A percentile compares a stretch with the other conserved stretches of the same genome.
Evolutionary conservation across 1,140 invertebrate species (phyloP).

Genomic region (Panagrolaimus sp.): DNA sequence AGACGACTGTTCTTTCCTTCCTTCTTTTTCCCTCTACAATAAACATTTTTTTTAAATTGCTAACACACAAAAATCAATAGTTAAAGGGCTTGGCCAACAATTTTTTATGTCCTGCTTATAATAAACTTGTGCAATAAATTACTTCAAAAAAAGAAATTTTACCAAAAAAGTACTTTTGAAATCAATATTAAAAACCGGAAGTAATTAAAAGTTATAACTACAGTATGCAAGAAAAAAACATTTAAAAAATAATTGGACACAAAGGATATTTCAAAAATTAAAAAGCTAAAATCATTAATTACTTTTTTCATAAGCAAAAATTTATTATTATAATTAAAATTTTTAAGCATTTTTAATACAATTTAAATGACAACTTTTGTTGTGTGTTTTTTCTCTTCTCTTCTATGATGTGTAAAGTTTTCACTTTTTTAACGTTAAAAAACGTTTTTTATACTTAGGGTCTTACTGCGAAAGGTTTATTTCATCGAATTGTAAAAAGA

Average conservation of each 20-base stretch:
- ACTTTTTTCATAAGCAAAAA: background rate
- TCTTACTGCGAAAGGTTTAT: background rate
- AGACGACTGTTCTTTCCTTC: background rate
- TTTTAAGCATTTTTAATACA: background rate
- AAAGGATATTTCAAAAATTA: background rate
- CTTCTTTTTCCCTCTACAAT: background rate
- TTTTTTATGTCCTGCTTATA: background rate
- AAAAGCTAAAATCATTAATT: background rate
- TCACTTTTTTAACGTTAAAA: background rate
- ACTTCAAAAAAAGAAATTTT: constrained; percentile 4
- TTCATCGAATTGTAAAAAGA: background rate
- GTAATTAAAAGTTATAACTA: background rate
- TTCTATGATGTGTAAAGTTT: background rate
- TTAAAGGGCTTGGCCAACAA: background rate
- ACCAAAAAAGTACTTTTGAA: background rate
- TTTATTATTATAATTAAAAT: background rate
- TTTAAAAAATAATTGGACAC: background rate
- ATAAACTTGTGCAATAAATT: background rate
- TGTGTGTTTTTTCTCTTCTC: background rate
- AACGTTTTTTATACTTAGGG: background rate
- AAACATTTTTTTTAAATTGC: too few relatives aligned
- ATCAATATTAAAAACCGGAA: background rate
- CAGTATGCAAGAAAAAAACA: background rate
- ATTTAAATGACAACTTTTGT: background rate
- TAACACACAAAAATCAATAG: background rate